phyloP scores from a whole-genome alignment of 2,888 invertebrate genomes.

The Reticulitermes lucifugus region DNA sequence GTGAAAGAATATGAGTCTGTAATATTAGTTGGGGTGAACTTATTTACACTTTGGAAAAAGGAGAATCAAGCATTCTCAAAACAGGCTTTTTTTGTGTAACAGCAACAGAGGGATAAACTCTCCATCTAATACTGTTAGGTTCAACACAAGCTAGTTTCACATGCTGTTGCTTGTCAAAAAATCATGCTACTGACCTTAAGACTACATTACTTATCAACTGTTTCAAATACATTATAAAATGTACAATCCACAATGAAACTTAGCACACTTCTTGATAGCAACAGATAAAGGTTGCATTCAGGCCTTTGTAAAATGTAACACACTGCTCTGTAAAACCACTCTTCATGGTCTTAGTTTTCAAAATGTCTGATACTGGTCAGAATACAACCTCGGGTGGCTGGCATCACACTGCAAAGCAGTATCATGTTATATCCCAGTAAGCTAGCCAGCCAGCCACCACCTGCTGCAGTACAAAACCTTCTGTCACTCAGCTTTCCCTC shows the following conservation, averaged over 20 bases:
- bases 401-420: constrained; percentile 30
- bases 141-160: not conserved
- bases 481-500: constrained; percentile 44
- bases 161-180: not conserved
- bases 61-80: not conserved
- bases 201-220: constrained; percentile 39
- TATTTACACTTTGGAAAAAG: no score
- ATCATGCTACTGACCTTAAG: constrained; percentile 8
- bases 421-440: constrained; percentile 27
- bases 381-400: constrained; percentile 27
- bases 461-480: constrained; percentile 30
- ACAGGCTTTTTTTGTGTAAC: not conserved
- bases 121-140: not conserved
- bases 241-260: constrained; percentile 34
- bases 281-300: constrained; percentile 33
- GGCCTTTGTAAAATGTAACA: not conserved
- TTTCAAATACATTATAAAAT: constrained; percentile 13
- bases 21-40: no score
- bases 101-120: not conserved
- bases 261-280: constrained; percentile 32
- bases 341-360: not conserved
- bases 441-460: constrained; percentile 35
- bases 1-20: not conserved
- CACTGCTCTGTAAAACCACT: not conserved
- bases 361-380: not conserved